Evolutionary conservation across 1,140 invertebrate species (phyloP).

Genomic region (Caerostris extrusa): DNA sequence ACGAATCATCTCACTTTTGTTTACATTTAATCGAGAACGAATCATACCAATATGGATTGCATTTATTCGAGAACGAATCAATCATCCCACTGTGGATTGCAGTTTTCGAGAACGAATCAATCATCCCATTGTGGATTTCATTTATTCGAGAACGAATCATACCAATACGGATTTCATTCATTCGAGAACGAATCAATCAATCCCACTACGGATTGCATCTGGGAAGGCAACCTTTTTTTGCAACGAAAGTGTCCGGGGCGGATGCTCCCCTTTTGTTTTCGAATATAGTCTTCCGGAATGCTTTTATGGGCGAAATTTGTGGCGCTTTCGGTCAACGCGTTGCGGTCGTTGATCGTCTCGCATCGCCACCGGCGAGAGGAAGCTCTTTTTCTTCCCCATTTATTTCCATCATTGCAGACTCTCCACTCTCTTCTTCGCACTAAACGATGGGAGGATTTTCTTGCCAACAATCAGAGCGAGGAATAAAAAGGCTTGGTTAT

Average conservation of each 20-base stretch:
- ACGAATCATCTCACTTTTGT: too few relatives aligned
- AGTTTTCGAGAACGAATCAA: too few relatives aligned
- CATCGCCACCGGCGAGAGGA: slow-evolving; percentile 58
- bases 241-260: slow-evolving; percentile 7
- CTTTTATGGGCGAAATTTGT: slow-evolving; percentile 44
- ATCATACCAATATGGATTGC: too few relatives aligned
- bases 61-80: too few relatives aligned
- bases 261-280: slow-evolving; percentile 62
- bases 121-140: too few relatives aligned
- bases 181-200: not conserved
- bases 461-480: slow-evolving; percentile 46
- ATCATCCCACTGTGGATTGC: too few relatives aligned
- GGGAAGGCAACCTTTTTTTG: not conserved
- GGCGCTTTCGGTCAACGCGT: not conserved
- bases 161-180: too few relatives aligned
- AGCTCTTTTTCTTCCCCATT: slow-evolving; percentile 11
- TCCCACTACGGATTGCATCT: not conserved
- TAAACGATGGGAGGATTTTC: slow-evolving; percentile 20
- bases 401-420: slow-evolving; percentile 23
- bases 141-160: too few relatives aligned
- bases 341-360: slow-evolving; percentile 62
- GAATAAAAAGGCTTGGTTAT: slow-evolving; percentile 6
- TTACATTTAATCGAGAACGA: too few relatives aligned
- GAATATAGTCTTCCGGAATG: slow-evolving; percentile 54
- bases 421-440: not conserved